Conservation (phyloP, 2,113 vertebrate genomes). For the Cyanoramphus novaezelandiae region DNA sequence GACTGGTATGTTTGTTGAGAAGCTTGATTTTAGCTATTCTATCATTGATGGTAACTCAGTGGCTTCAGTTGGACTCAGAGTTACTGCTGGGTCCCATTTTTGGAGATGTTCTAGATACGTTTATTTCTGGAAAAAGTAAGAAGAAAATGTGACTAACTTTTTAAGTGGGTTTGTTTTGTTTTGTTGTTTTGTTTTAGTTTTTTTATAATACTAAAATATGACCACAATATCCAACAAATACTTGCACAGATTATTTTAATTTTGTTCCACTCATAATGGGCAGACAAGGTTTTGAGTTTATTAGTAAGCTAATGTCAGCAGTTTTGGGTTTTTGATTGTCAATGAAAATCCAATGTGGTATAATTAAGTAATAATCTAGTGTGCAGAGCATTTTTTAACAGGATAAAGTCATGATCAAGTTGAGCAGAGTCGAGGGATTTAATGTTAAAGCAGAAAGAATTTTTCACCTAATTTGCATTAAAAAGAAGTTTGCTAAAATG, state of each 20-base stretch:
- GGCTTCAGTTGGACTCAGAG: not conserved
- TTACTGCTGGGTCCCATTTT: not conserved
- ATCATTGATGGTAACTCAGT: not conserved
- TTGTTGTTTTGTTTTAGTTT: not conserved
- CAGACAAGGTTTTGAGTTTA: constrained; percentile 4
- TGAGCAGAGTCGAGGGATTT: constrained; percentile 22
- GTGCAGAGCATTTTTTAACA: constrained; percentile 4
- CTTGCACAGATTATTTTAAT: not conserved
- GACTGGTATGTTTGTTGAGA: not conserved
- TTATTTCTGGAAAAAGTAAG: not conserved
- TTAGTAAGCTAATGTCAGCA: constrained; percentile 4
- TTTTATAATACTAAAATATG: not conserved
- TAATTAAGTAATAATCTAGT: constrained; percentile 50
- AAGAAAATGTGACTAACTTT: not conserved
- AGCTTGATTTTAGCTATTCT: not conserved
- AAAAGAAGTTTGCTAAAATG: constrained; percentile 27
- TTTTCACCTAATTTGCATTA: constrained; percentile 56
- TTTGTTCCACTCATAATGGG: not conserved
- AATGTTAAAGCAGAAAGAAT: constrained; percentile 31
- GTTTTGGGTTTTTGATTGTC: constrained; percentile 34
- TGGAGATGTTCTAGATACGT: accelerated
- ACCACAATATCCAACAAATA: not conserved
- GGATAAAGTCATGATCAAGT: constrained; percentile 25
- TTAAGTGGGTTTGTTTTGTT: not conserved
- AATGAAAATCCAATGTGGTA: not conserved